A percentile compares a stretch with the other conserved stretches of the same genome.
phyloP scores from a whole-genome alignment of 92 coral and sea anemone species.

The Phymanthus crucifer region DNA sequence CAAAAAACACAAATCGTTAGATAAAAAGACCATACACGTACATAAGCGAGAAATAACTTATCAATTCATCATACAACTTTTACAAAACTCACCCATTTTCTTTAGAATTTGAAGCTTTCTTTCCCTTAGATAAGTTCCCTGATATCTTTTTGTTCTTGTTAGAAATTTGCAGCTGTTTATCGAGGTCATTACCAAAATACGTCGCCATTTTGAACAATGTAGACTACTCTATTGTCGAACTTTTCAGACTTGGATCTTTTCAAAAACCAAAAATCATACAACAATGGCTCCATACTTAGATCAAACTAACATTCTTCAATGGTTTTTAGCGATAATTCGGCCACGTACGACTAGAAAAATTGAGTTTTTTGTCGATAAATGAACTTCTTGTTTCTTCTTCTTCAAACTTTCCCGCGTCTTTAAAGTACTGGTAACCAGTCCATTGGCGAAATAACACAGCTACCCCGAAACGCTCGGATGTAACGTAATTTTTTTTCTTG shows the following conservation, averaged over 20 bases:
- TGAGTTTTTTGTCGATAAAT: neutral
- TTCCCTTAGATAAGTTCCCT: neutral
- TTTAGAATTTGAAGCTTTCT: neutral
- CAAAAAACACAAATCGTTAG: no score
- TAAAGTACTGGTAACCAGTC: conserved; percentile 2
- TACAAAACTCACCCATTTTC: neutral
- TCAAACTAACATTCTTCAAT: neutral
- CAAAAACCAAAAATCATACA: neutral
- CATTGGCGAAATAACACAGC: neutral
- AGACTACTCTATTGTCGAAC: neutral
- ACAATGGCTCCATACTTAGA: neutral
- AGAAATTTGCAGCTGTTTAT: conserved; percentile 53
- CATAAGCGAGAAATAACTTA: neutral
- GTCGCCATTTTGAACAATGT: conserved; percentile 24
- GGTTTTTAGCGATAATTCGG: neutral
- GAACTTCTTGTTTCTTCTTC: neutral
- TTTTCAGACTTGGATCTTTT: neutral
- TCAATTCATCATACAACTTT: neutral
- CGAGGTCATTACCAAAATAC: conserved; percentile 42
- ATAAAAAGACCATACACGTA: neutral
- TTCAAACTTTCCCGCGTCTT: neutral
- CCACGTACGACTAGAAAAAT: neutral
- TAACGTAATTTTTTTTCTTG: neutral
- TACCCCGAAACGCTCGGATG: neutral
- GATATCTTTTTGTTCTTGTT: conserved; percentile 36